Evolutionary conservation across 2,797 vertebrate species (phyloP).

Genomic region (Diglossa cyanea): DNA sequence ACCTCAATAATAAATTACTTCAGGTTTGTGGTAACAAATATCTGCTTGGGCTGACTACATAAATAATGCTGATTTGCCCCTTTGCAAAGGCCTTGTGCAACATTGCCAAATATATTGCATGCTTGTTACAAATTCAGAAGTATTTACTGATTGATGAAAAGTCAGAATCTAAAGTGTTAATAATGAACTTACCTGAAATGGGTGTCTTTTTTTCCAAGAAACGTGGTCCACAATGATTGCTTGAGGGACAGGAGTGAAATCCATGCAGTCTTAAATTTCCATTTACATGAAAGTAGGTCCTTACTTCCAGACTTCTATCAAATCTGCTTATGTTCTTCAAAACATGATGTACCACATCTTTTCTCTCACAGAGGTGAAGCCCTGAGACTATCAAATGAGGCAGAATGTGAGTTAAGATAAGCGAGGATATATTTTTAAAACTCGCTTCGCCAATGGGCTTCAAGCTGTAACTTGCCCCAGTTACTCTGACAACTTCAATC

Average conservation of each 20-base stretch:
- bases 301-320: conserved; percentile 13
- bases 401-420: conserved; percentile 21
- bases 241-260: background rate
- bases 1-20: background rate
- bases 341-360: conserved; percentile 25
- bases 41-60: background rate
- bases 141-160: background rate
- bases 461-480: background rate
- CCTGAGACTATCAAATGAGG: background rate
- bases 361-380: conserved; percentile 1
- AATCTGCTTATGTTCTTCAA: conserved; percentile 43
- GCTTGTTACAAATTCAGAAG: background rate
- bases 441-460: accelerated
- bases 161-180: background rate
- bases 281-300: conserved; percentile 36
- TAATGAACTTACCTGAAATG: background rate
- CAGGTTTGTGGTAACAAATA: background rate
- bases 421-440: conserved; percentile 4
- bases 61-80: background rate
- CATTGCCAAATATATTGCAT: background rate
- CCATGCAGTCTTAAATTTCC: background rate
- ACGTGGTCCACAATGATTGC: background rate
- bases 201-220: background rate
- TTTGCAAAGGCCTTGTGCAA: background rate
- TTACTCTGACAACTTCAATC: conserved; percentile 3